Percentiles rank a stretch among this genome's conserved stretches.
These are phyloP conservation scores for Protodeltote pygarga DNA, from an alignment of 2,888 invertebrate species.

Conservation along the genomic window DNA sequence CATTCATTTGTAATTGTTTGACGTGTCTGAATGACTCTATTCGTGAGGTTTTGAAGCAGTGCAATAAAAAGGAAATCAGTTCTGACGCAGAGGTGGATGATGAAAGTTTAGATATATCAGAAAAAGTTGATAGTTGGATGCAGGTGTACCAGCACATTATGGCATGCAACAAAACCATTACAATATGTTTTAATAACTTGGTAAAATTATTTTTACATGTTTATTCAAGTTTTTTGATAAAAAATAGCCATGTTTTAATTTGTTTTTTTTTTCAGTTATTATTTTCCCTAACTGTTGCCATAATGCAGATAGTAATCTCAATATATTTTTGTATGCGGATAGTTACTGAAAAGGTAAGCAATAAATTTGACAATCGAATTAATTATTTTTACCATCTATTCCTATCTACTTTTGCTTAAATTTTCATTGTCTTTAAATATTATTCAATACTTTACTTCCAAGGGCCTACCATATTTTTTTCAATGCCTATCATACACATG, in stretches of 20 bases:
- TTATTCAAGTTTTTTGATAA: background rate
- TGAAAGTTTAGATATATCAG: constrained; percentile 11
- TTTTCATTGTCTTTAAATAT: too few species aligned
- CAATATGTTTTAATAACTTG: constrained; percentile 26
- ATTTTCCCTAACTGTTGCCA: constrained; percentile 23
- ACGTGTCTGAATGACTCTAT: constrained; percentile 16
- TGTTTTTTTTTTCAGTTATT: constrained; percentile 15
- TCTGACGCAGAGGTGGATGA: constrained; percentile 3
- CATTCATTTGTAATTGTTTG: constrained; percentile 11
- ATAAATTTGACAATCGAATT: too few species aligned
- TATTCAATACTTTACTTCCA: too few species aligned
- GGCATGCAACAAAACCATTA: constrained; percentile 31
- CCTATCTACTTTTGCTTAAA: too few species aligned
- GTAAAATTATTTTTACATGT: constrained; percentile 12
- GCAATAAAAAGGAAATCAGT: constrained; percentile 5
- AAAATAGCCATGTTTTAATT: background rate
- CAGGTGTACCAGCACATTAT: constrained; percentile 28
- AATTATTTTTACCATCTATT: too few species aligned
- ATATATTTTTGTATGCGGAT: constrained; percentile 30
- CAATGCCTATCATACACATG: too few species aligned
- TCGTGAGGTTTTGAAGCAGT: constrained; percentile 13
- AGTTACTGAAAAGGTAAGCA: constrained; percentile 22
- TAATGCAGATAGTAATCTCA: constrained; percentile 29
- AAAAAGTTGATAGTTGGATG: constrained; percentile 21
- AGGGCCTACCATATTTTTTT: too few species aligned